These are phyloP conservation scores for Burhinus bistriatus DNA, from an alignment of 2,113 vertebrate genomes.

Conservation along the genomic window DNA sequence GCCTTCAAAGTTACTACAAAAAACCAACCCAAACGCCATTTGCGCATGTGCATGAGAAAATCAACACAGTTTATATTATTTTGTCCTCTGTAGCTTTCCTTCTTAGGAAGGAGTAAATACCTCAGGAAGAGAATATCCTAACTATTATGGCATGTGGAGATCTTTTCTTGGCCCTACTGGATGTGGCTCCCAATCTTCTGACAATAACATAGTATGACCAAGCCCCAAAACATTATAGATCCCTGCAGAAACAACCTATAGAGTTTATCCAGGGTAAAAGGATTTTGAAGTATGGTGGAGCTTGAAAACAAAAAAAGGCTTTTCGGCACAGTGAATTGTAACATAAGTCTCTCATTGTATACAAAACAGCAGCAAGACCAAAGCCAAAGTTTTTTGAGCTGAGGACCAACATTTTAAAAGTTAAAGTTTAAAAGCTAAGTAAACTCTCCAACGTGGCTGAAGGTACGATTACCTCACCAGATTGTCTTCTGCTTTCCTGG, in stretches of 20 bases:
- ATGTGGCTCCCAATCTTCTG: neutral
- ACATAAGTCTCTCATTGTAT: no score
- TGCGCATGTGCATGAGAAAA: neutral
- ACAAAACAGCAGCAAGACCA: neutral
- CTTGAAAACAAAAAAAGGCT: neutral
- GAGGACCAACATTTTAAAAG: neutral
- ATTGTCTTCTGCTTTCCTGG: neutral
- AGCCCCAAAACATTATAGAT: neutral
- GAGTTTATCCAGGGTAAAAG: neutral
- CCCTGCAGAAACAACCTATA: neutral
- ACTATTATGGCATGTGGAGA: rapidly evolving
- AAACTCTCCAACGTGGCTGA: neutral
- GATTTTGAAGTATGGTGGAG: neutral
- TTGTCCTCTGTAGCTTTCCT: neutral
- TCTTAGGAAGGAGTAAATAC: neutral
- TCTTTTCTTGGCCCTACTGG: neutral
- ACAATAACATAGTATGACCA: neutral
- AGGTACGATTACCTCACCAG: neutral
- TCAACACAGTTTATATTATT: neutral
- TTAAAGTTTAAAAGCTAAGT: neutral
- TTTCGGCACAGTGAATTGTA: neutral
- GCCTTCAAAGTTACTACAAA: neutral
- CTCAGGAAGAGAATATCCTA: neutral
- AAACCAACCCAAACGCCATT: neutral
- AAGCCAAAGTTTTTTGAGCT: neutral